Conservation (phyloP, 2,888 invertebrate genomes). For the Drosophila setosimentum region DNA sequence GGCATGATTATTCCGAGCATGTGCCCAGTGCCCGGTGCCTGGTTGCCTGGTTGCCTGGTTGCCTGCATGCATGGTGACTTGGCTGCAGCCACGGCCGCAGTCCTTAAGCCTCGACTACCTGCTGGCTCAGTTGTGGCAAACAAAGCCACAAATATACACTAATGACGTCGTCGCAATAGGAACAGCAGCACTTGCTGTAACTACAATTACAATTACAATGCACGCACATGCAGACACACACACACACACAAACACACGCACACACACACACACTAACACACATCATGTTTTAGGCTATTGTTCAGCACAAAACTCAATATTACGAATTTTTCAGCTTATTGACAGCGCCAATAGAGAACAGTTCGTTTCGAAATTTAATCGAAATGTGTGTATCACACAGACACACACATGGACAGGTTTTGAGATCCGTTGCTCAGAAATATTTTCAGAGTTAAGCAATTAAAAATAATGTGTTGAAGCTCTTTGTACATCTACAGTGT, state of each 20-base stretch:
- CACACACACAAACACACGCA: too few species aligned
- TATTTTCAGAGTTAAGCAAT: constrained; percentile 25
- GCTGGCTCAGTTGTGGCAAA: constrained; percentile 78
- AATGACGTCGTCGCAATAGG: constrained; percentile 75
- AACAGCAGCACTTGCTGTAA: constrained; percentile 47
- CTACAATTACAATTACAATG: constrained; percentile 60
- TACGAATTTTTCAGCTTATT: constrained; percentile 64
- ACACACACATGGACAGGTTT: background rate
- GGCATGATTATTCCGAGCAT: constrained; percentile 82
- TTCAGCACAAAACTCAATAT: constrained; percentile 53
- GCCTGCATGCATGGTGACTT: constrained; percentile 7
- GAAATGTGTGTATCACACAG: background rate
- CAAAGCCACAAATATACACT: constrained; percentile 84
- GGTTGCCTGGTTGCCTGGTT: background rate
- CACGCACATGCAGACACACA: constrained; percentile 7
- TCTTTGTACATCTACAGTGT: background rate
- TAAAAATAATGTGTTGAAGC: constrained; percentile 6
- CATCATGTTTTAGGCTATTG: constrained; percentile 48
- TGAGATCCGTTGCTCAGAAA: background rate
- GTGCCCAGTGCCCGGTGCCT: constrained; percentile 36
- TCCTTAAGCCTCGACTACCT: constrained; percentile 12
- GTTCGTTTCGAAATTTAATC: background rate
- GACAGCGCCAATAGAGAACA: constrained; percentile 57
- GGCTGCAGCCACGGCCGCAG: constrained; percentile 37
- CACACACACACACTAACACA: constrained; percentile 3